Evolutionary conservation across 2,797 vertebrate species (phyloP).

Genomic region (Falco columbarius): DNA sequence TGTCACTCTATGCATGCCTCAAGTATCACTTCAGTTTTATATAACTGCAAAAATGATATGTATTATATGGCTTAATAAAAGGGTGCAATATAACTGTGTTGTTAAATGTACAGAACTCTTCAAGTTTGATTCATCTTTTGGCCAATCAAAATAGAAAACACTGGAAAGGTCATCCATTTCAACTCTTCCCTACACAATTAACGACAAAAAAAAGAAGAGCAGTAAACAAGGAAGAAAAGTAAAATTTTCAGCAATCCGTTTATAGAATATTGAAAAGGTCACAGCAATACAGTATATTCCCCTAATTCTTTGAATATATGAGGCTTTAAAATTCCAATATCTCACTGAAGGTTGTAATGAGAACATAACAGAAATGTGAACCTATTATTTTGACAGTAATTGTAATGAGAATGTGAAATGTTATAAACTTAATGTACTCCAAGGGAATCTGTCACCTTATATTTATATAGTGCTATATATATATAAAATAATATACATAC

Average conservation of each 20-base stretch:
- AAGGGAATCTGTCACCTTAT: not conserved
- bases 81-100: not conserved
- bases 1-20: not conserved
- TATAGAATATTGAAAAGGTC: conserved; percentile 75
- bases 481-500: not conserved
- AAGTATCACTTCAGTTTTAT: not conserved
- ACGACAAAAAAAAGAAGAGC: not conserved
- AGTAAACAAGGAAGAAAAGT: conserved; percentile 28
- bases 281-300: conserved; percentile 1
- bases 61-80: not conserved
- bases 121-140: not conserved
- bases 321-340: conserved; percentile 67
- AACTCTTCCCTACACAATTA: not conserved
- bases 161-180: not conserved
- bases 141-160: not conserved
- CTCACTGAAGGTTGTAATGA: conserved; percentile 63
- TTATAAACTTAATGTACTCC: conserved; percentile 56
- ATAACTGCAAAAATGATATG: not conserved
- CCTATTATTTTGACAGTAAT: conserved; percentile 70
- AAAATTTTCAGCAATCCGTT: conserved; percentile 3
- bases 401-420: conserved; percentile 64
- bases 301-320: conserved; percentile 64
- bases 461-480: not conserved
- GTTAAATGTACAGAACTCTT: not conserved
- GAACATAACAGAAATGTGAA: conserved; percentile 61